Base-by-base conservation (phyloP, 2,113 vertebrate genomes). In the Toxotes jaculatrix region DNA sequence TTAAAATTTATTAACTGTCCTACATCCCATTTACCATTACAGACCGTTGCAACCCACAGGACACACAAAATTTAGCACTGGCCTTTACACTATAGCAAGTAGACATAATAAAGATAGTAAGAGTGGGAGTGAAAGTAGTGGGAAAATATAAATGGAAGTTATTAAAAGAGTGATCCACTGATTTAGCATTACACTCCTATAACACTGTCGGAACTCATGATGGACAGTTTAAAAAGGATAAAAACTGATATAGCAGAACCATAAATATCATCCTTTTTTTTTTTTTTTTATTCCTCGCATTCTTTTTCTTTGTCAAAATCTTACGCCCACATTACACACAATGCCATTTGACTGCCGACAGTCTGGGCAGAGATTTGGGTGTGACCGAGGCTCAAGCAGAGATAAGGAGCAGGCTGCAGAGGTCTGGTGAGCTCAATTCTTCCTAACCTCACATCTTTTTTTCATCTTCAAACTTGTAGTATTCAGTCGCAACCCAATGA, bases 1-100 rank as follows among this genome's bases (percentile, higher is more conserved):
- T 73, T 74, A 63, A 27, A 16, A 87, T 83, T 31, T 84, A 73
- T 56, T 65, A 56, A 40, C 16, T 42, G 21, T 61, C 32, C 34
- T 38, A 21, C 53, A 75, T 47, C 21, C 19, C 45, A 73, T 72
- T 78, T 47, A 64, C 63, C 27, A 59, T 74, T 57, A 59, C 43
- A 74, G 47, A 68, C 43, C 72, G 45, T 56, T 38, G 36, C 40
- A 79, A 27, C 42, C 4, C 56, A 61, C 21, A 19, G 23, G 32
- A 70, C n/a, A 74, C 47, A 85, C n/a, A 70, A 31, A 59, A 73
- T 42, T 47, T 32, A 68, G 31, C 12, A 42, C 21, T 23, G 31
- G 21, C 36, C 32, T 80, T 72, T 67, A 70, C 40, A 77, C 23
- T 42, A 51, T 7, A 74, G 13, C 43, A 77, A 62, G 43, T 1